Conservation (phyloP, 2,797 vertebrate genomes). For the Sebastes jordani region DNA sequence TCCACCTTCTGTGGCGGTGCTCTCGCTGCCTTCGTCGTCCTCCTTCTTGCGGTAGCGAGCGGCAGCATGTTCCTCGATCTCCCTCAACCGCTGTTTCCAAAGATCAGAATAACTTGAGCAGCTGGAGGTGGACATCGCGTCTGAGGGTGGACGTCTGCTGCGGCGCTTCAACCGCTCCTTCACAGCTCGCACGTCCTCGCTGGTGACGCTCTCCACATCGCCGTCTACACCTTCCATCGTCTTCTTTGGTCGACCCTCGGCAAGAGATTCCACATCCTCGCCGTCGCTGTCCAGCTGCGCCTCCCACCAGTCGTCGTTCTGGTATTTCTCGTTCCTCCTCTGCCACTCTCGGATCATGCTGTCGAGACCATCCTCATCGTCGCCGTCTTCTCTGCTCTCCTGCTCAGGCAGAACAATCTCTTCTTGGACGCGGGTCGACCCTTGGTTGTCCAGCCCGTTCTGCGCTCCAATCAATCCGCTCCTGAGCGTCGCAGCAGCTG, state of each 20-base stretch:
- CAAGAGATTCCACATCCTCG: conserved; percentile 62
- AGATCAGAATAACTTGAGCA: conserved; percentile 86
- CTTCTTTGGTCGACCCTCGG: conserved; percentile 11
- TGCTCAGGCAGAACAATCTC: conserved; percentile 30
- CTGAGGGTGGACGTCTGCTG: conserved; percentile 66
- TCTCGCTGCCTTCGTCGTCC: conserved; percentile 44
- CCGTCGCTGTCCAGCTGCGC: conserved; percentile 77
- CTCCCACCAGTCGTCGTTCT: conserved; percentile 82
- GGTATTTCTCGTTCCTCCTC: conserved; percentile 88
- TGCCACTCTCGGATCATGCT: conserved; percentile 91
- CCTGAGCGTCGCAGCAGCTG: conserved; percentile 58
- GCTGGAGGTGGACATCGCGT: conserved; percentile 82
- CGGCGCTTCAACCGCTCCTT: conserved; percentile 81
- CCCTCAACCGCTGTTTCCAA: conserved; percentile 90
- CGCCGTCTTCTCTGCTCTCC: conserved; percentile 21
- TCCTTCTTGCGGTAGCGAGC: conserved; percentile 75
- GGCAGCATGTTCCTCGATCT: conserved; percentile 90
- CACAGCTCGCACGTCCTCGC: conserved; percentile 83
- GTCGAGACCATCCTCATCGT: conserved; percentile 77
- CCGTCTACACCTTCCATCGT: conserved; percentile 55
- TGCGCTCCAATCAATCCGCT: not conserved
- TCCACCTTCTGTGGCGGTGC: conserved; percentile 30
- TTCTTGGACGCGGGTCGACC: not conserved
- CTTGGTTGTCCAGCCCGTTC: not conserved
- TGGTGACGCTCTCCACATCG: conserved; percentile 87